Evolutionary conservation across 2,113 vertebrate genomes (phyloP).

Genomic region (Sarotherodon lohbergeri): DNA sequence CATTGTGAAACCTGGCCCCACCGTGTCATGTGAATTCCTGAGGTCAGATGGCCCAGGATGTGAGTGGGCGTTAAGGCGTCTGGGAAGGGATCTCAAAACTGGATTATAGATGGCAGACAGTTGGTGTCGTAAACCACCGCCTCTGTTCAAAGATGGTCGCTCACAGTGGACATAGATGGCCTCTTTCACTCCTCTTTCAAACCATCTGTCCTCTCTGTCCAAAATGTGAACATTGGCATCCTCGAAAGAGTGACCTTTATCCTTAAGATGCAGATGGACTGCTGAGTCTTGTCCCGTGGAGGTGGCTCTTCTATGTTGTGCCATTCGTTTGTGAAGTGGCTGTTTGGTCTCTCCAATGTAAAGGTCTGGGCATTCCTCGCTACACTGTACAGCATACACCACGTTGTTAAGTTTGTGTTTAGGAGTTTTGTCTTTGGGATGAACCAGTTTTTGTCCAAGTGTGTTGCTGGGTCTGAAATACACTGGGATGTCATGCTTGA

Average conservation of each 20-base stretch:
- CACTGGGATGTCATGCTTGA: rapidly evolving
- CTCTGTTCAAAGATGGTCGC: no score
- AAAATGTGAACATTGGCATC: rapidly evolving
- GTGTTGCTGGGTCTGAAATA: neutral
- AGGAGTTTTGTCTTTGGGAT: no score
- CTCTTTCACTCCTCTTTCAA: neutral
- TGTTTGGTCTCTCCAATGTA: no score
- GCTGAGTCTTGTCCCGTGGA: rapidly evolving
- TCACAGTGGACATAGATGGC: neutral
- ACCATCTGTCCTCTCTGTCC: neutral
- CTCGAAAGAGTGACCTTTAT: rapidly evolving
- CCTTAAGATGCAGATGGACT: rapidly evolving
- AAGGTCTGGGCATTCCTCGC: no score
- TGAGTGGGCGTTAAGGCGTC: rapidly evolving
- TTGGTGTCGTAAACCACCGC: no score
- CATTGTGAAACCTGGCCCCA: no score
- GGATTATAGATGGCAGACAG: rapidly evolving
- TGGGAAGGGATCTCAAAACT: no score
- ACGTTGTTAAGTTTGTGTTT: no score
- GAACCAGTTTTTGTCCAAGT: rapidly evolving
- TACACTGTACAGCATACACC: no score
- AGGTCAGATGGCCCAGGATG: no score
- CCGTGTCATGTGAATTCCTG: no score
- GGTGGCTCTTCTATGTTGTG: rapidly evolving
- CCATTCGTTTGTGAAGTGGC: rapidly evolving